Conservation (phyloP, 2,797 vertebrate genomes). For the Trachops cirrhosus region DNA sequence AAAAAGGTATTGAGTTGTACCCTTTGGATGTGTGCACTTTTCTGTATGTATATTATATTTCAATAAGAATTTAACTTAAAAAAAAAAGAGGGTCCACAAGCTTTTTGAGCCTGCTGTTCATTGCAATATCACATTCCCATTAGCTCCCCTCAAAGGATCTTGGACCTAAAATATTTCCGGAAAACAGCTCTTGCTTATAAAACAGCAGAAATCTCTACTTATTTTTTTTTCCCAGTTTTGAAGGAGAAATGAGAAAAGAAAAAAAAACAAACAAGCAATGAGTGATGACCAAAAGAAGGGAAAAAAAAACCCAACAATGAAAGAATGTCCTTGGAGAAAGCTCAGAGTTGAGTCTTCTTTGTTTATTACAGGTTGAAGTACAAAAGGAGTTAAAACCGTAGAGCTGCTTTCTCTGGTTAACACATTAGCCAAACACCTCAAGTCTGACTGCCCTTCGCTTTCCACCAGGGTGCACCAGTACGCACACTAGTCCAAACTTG, state of each 20-base stretch:
- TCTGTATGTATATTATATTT: not conserved
- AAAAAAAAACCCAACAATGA: not conserved
- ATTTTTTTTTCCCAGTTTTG: not conserved
- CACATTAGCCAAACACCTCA: not conserved
- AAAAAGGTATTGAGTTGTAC: not conserved
- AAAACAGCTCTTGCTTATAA: not conserved
- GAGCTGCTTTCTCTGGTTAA: not conserved
- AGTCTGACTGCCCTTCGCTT: not conserved
- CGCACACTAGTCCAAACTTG: constrained; percentile 9
- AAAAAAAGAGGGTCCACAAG: too few relatives aligned
- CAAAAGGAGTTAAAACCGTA: not conserved
- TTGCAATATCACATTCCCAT: not conserved
- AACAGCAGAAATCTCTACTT: not conserved
- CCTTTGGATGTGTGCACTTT: not conserved
- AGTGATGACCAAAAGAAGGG: not conserved
- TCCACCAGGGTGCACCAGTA: constrained; percentile 75
- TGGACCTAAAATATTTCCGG: not conserved
- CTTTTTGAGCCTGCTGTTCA: not conserved
- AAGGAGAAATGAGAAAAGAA: not conserved
- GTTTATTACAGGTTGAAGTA: not conserved
- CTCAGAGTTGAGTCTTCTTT: not conserved
- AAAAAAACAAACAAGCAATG: not conserved
- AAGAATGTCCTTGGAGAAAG: not conserved
- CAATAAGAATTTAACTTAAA: not conserved
- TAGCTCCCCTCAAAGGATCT: not conserved